Conservation (phyloP, 2,888 invertebrate species). For the Beris morrisii region DNA sequence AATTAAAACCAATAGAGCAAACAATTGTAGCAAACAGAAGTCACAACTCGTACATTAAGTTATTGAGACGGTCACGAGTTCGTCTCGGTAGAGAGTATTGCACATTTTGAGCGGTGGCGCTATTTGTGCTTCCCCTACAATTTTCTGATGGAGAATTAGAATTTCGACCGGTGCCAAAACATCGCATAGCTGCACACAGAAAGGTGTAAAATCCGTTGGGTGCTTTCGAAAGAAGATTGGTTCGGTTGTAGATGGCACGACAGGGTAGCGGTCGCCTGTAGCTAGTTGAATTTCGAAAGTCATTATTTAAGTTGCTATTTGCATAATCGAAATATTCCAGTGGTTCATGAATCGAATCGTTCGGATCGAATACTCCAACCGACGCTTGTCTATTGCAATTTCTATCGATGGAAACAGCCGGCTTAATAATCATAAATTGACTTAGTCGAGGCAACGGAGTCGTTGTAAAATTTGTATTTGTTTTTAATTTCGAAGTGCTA, state of each 20-base stretch:
- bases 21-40: conserved; percentile 41
- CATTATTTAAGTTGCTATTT: conserved; percentile 43
- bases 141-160: conserved; percentile 41
- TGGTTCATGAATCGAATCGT: conserved; percentile 15
- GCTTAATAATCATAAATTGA: conserved; percentile 56
- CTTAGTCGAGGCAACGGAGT: conserved; percentile 40
- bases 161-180: conserved; percentile 50
- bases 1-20: no score
- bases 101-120: conserved; percentile 40
- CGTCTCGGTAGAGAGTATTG: conserved; percentile 49
- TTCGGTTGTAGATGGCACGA: conserved; percentile 43
- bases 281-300: conserved; percentile 34
- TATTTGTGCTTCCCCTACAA: background rate
- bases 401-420: conserved; percentile 55
- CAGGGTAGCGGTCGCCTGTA: conserved; percentile 34
- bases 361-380: conserved; percentile 17
- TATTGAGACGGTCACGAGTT: conserved; percentile 54
- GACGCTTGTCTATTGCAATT: conserved; percentile 40
- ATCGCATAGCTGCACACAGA: conserved; percentile 56
- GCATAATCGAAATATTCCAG: conserved; percentile 22
- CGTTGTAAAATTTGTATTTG: conserved; percentile 35
- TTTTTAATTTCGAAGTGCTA: conserved; percentile 35
- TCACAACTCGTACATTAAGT: conserved; percentile 56
- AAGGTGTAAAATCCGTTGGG: conserved; percentile 49
- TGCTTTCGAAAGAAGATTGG: conserved; percentile 46